Base-by-base conservation (phyloP, 2,797 vertebrate genomes). In the Semaprochilodus insignis region DNA sequence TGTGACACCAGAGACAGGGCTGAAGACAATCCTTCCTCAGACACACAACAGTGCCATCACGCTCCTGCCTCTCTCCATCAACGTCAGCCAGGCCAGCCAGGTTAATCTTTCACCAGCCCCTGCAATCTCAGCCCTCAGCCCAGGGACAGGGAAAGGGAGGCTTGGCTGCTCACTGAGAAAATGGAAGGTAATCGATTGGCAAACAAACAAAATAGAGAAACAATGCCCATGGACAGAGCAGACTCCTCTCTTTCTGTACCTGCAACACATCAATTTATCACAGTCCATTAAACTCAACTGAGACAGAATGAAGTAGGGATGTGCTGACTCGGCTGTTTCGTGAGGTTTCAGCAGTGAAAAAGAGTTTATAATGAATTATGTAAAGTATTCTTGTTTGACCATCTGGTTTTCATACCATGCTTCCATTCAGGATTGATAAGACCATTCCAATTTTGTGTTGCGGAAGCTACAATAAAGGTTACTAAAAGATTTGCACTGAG, bases 71-170 rank as follows among this genome's bases (percentile, higher is more conserved):
- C 90, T 89, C 89, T 95, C 89, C 89, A 91, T 94, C 93, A 92
- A 84, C 87, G 90, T 93, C 94, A 90, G 89, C 83, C 85, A 85
- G 11, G 69, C 86, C 86, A 6, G 40, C 87, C 87, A 89, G 89
- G 94, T 94, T 95, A 95, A 95, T 95, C 92, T 94, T 95, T 94
- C 88, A 93, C 93, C 79, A 84, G 76, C 85, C 82, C 78, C 69
- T 75, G 59, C 78, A 85, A 85, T 88, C 88, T 81, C 80, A 84
- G 77, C 78, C 77, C 72, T 83, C 55, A 2, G 82, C 66, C 81
- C 48, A 52, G 66, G 70, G 40, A 79, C 84, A 85, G 60, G 87
- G 81, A 70, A 78, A 83, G 82, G 80, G 77, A 85, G 85, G 86
- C 78, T 90, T 91, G 90, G 90, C 91, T 90, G 92, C 91, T 92